These are phyloP conservation scores for Diarsia brunnea DNA, from an alignment of 2,888 invertebrate genomes.

Conservation along the genomic window DNA sequence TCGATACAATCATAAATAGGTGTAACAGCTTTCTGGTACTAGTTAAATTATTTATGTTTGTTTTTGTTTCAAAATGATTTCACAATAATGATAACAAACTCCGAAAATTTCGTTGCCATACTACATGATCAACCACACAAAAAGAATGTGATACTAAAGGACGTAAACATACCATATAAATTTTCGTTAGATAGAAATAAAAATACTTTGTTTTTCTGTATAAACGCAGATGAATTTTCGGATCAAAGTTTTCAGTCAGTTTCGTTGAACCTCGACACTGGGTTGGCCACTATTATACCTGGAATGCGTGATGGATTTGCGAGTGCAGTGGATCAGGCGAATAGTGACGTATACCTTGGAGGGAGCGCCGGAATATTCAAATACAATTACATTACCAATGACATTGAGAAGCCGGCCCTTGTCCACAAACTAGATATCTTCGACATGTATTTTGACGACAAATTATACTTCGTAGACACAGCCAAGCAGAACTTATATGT, in stretches of 20 bases:
- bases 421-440: slow-evolving; percentile 76
- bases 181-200: slow-evolving; percentile 74
- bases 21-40: not conserved
- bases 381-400: slow-evolving; percentile 73
- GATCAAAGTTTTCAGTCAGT: slow-evolving; percentile 82
- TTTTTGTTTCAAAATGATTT: slow-evolving; percentile 34
- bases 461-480: slow-evolving; percentile 80
- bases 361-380: slow-evolving; percentile 82
- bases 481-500: slow-evolving; percentile 74
- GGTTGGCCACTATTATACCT: slow-evolving; percentile 72
- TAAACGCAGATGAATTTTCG: slow-evolving; percentile 82
- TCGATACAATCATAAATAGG: slow-evolving; percentile 2
- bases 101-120: slow-evolving; percentile 52
- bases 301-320: slow-evolving; percentile 82
- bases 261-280: slow-evolving; percentile 74
- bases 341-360: slow-evolving; percentile 77
- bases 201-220: slow-evolving; percentile 79
- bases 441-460: slow-evolving; percentile 77
- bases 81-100: slow-evolving; percentile 53
- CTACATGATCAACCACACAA: slow-evolving; percentile 68
- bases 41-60: slow-evolving; percentile 46
- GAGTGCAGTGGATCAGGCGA: slow-evolving; percentile 77
- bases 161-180: slow-evolving; percentile 81
- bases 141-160: slow-evolving; percentile 76
- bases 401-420: slow-evolving; percentile 72